A percentile compares a stretch with the other conserved stretches of the same genome.
phyloP scores from a whole-genome alignment of 2,888 invertebrate genomes.

The Nomada flava region DNA sequence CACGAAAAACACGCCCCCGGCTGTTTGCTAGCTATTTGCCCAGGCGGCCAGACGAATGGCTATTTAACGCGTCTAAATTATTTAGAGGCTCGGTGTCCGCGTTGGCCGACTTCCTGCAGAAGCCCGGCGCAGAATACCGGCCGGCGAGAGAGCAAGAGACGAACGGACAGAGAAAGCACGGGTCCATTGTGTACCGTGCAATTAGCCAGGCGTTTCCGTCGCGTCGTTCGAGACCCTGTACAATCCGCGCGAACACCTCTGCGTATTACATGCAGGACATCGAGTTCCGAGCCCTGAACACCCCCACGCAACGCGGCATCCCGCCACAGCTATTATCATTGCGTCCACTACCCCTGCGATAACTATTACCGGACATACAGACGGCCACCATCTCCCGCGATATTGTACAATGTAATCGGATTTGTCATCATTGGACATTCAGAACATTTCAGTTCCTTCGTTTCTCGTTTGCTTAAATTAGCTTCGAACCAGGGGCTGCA shows the following conservation, averaged over 20 bases:
- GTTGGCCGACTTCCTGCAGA: not conserved
- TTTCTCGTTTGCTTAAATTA: too few species aligned
- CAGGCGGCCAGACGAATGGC: not conserved
- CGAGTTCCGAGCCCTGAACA: constrained; percentile 5
- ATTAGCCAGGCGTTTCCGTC: constrained; percentile 59
- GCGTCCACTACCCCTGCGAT: not conserved
- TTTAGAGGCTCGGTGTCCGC: constrained; percentile 28
- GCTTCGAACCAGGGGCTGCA: too few species aligned
- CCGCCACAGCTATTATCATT: constrained; percentile 2
- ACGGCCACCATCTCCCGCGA: not conserved
- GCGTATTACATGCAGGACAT: constrained; percentile 24
- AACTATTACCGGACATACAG: constrained; percentile 29
- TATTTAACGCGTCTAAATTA: constrained; percentile 1
- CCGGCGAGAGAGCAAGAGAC: not conserved
- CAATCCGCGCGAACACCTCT: constrained; percentile 42
- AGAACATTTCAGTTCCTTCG: too few species aligned
- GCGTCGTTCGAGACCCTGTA: constrained; percentile 41
- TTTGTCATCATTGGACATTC: too few species aligned
- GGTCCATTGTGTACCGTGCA: constrained; percentile 53
- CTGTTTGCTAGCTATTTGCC: not conserved
- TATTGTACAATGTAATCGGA: not conserved
- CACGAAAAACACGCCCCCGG: not conserved
- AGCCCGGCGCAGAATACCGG: not conserved
- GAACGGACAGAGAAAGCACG: not conserved
- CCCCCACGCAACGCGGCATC: constrained; percentile 5